Conservation (phyloP, 2,888 invertebrate genomes). For the Tipula vernalis region DNA sequence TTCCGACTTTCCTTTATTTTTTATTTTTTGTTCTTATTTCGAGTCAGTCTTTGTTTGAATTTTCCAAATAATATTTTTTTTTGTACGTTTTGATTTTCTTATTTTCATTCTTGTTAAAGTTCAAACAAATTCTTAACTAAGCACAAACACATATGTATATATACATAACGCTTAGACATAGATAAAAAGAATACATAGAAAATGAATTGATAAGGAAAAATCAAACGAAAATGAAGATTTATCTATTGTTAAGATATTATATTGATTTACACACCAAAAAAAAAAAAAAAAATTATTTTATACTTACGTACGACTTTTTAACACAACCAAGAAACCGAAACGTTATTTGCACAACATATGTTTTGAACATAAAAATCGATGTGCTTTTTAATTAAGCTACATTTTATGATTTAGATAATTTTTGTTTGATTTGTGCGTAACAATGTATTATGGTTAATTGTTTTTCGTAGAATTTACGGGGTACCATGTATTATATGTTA, state of each 20-base stretch:
- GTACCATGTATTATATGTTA: too few relatives aligned
- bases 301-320: background rate
- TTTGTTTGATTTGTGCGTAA: too few relatives aligned
- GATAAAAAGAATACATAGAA: background rate
- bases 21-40: background rate
- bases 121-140: background rate
- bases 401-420: background rate
- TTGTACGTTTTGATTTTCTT: background rate
- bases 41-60: background rate
- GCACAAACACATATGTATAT: background rate
- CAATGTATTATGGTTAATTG: too few relatives aligned
- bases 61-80: background rate
- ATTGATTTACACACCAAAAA: background rate
- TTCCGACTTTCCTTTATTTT: background rate
- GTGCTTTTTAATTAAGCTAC: background rate
- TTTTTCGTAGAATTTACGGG: too few relatives aligned
- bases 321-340: background rate
- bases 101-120: background rate
- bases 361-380: background rate
- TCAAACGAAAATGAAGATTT: background rate
- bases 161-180: background rate
- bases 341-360: background rate
- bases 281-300: background rate
- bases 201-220: background rate
- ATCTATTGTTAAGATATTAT: background rate